Evolutionary conservation across 2,113 vertebrate species (phyloP), one percentile per base, ranked within the genome.

Genomic region (Planiliza haematocheilus): DNA sequence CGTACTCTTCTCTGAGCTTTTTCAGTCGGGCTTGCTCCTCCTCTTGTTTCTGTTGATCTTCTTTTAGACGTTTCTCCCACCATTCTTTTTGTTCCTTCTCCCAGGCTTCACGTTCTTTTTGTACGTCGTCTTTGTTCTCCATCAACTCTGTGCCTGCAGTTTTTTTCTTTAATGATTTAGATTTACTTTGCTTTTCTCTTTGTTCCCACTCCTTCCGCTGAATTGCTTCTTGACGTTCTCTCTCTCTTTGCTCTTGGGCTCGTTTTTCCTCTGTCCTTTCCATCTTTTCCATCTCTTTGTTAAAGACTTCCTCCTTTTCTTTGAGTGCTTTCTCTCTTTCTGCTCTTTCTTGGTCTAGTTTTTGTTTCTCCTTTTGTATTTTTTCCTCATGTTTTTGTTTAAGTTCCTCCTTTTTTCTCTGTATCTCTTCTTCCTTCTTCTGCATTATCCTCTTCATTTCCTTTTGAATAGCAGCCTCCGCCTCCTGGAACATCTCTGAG

Each of bases 381-480:
- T 70, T 30, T 20, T 74, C n/a, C 49, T 63, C 11, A 20, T 50
- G 30, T 58, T 70, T 37, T 43, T 38, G 48, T 49, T 74, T 7
- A 4, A 87, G 41, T 7, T 70, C 41, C 9, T 6, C 12, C 49
- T 17, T 46, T 16, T 71, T 8, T 61, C 20, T 81, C 46, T 74
- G 10, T 2, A 90, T 79, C 30, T 74, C 64, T 16, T 24, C 11
- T 12, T 88, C 67, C 7, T 56, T 85, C 14, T 30, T 30, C 2
- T 30, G 24, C 24, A 30, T 30, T 3, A 30, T 30, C 24, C 5
- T 30, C 24, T 30, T 64, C 0, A 14, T 30, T 55, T 82, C 55
- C 17, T 76, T 70, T 16, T 74, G 30, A n/a, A 67, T 73, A 17
- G 37, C 74, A 0, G 1, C 42, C 2, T 88, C 77, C 1, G 74